phyloP scores from a whole-genome alignment of 2,113 vertebrate genomes.

The Hepsetus odoe region DNA sequence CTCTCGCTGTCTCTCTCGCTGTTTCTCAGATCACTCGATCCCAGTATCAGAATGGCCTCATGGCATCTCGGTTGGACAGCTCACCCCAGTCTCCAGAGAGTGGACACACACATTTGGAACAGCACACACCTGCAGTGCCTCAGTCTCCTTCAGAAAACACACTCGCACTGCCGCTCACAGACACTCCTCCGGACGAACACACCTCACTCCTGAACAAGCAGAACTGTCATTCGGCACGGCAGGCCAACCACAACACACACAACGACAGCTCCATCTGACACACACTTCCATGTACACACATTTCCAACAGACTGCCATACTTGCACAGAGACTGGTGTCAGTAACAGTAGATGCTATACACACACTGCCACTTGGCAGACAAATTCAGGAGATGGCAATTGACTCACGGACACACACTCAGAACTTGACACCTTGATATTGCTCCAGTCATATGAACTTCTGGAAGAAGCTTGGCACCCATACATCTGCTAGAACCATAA shows the following conservation, averaged over 20 bases:
- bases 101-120: slow-evolving; percentile 52
- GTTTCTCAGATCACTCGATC: slow-evolving; percentile 84
- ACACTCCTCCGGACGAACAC: slow-evolving; percentile 81
- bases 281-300: not conserved
- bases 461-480: not conserved
- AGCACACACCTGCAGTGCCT: slow-evolving; percentile 3
- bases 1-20: not conserved
- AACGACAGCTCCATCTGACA: slow-evolving; percentile 70
- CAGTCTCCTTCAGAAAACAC: slow-evolving; percentile 60
- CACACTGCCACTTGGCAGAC: not conserved
- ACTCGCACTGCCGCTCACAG: slow-evolving; percentile 33
- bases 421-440: not conserved
- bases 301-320: slow-evolving; percentile 13
- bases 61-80: slow-evolving; percentile 88
- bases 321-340: not conserved
- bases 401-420: slow-evolving; percentile 9
- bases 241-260: slow-evolving; percentile 73
- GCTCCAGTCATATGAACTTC: not conserved
- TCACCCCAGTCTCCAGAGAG: slow-evolving; percentile 87
- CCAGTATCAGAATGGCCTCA: slow-evolving; percentile 92
- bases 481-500: not conserved
- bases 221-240: slow-evolving; percentile 77
- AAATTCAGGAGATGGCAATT: not conserved
- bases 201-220: slow-evolving; percentile 88
- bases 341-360: slow-evolving; percentile 7